Evolutionary conservation across 1,140 invertebrate genomes (phyloP).

Genomic region (Protaetia brevitarsis): DNA sequence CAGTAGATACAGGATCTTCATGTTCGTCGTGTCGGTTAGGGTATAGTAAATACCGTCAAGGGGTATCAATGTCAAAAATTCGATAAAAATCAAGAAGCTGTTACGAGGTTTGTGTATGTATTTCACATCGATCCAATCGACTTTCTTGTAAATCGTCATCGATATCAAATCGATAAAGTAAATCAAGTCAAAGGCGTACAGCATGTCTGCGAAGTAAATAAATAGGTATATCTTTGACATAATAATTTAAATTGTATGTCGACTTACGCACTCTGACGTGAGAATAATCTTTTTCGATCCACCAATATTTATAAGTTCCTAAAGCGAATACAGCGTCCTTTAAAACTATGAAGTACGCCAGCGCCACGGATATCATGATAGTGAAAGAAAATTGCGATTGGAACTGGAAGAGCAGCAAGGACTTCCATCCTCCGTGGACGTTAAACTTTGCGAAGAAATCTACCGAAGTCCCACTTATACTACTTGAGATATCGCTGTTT

Average conservation of each 20-base stretch:
- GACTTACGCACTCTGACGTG: not conserved
- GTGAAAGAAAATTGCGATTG: not conserved
- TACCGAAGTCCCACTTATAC: not conserved
- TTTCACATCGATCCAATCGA: conserved; percentile 16
- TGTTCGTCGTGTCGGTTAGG: not conserved
- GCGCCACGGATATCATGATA: not conserved
- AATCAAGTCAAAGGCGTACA: conserved; percentile 12
- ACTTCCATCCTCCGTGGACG: conserved; percentile 1
- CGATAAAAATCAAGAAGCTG: not conserved
- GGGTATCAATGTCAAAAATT: conserved; percentile 20
- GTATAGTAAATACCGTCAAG: conserved; percentile 17
- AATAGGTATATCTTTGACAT: not conserved
- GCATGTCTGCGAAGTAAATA: not conserved
- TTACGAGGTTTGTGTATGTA: not conserved
- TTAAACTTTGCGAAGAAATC: conserved; percentile 5
- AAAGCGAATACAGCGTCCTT: not conserved
- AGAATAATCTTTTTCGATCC: conserved; percentile 1
- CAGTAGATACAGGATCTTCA: conserved; percentile 4
- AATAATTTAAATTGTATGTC: not conserved
- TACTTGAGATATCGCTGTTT: not conserved
- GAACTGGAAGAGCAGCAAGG: conserved; percentile 1
- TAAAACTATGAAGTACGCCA: not conserved
- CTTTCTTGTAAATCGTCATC: conserved; percentile 7
- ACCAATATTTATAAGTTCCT: not conserved
- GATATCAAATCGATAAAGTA: conserved; percentile 18